A percentile compares a stretch with the other conserved stretches of the same genome.
phyloP scores from a whole-genome alignment of 2,888 invertebrate species.

The Eremobia ochroleuca region DNA sequence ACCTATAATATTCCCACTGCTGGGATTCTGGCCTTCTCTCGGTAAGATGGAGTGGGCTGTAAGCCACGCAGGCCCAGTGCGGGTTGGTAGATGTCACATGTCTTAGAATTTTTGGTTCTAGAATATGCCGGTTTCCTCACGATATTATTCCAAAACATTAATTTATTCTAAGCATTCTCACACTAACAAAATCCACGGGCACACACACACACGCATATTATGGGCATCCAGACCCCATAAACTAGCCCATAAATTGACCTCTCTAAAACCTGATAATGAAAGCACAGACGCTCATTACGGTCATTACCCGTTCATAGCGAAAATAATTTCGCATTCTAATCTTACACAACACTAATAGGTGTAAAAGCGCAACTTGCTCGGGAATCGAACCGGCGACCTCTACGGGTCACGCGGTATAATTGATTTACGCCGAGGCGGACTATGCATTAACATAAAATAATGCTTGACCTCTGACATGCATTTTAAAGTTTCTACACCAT shows the following conservation, averaged over 20 bases:
- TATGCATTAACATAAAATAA: constrained; percentile 90
- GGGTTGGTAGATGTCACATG: too few relatives aligned
- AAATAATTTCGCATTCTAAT: constrained; percentile 68
- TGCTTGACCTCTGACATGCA: constrained; percentile 87
- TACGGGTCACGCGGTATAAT: constrained; percentile 88
- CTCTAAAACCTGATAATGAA: constrained; percentile 49
- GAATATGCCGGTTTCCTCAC: too few relatives aligned
- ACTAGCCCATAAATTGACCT: constrained; percentile 47
- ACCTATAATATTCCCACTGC: too few relatives aligned
- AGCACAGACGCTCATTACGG: constrained; percentile 52
- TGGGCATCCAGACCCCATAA: constrained; percentile 13
- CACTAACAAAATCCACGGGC: not conserved
- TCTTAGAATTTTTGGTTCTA: too few relatives aligned
- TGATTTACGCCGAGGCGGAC: constrained; percentile 87
- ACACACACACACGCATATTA: too few relatives aligned
- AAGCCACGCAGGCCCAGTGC: too few relatives aligned
- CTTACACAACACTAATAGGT: constrained; percentile 82
- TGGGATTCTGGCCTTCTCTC: too few relatives aligned
- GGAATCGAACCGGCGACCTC: constrained; percentile 83
- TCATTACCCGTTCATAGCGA: constrained; percentile 57
- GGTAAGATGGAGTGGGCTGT: too few relatives aligned
- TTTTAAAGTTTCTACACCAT: constrained; percentile 87
- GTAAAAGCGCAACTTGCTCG: constrained; percentile 77
- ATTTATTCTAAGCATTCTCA: not conserved
- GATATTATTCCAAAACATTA: too few relatives aligned